phyloP scores from a whole-genome alignment of 2,888 invertebrate species.

The Drosophila glabriapex region DNA sequence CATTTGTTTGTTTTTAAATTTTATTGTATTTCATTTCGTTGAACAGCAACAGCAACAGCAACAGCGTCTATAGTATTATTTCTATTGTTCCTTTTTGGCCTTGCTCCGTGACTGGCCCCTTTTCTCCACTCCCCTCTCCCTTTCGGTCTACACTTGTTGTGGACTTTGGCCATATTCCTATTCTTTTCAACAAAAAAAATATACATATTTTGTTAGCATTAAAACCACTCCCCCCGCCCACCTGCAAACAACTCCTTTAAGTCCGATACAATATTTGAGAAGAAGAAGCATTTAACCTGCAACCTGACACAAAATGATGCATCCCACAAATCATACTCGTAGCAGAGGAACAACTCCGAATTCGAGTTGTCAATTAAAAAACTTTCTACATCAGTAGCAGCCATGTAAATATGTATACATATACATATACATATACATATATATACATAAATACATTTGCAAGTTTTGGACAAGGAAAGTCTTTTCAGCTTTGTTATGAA shows the following conservation, averaged over 20 bases:
- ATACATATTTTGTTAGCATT: conserved; percentile 28
- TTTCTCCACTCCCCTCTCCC: background rate
- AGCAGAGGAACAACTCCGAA: background rate
- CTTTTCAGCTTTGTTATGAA: background rate
- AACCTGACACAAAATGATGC: background rate
- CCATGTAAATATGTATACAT: background rate
- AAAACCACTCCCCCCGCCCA: background rate
- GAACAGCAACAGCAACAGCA: conserved; percentile 33
- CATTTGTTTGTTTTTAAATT: conserved; percentile 76
- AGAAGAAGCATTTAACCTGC: background rate
- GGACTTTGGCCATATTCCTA: conserved; percentile 17
- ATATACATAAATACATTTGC: background rate
- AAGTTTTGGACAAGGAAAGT: background rate
- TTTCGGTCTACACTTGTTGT: background rate
- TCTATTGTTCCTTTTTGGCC: conserved; percentile 27
- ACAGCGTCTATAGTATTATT: conserved; percentile 22
- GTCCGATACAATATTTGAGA: background rate
- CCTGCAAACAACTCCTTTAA: background rate
- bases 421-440: too few species aligned
- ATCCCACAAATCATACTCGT: background rate
- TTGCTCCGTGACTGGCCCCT: conserved; percentile 17
- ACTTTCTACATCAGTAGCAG: background rate
- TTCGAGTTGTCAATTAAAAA: background rate
- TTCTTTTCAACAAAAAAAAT: conserved; percentile 27
- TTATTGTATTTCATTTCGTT: conserved; percentile 72